Evolutionary conservation across 1,140 invertebrate genomes (phyloP).

Genomic region (Mya arenaria): DNA sequence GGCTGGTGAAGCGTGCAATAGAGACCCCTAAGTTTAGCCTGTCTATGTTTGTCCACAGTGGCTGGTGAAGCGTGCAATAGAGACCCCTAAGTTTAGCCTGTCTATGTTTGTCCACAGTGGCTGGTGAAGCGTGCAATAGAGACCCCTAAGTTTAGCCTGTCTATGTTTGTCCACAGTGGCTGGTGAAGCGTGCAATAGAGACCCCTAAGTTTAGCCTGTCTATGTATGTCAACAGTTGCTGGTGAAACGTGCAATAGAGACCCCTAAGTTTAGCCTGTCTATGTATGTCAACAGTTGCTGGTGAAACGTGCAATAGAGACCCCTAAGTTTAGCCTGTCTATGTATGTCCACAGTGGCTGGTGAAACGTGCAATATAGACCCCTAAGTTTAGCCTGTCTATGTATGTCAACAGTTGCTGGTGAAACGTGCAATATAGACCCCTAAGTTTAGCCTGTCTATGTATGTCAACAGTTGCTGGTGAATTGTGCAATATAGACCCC

Average conservation of each 20-base stretch:
- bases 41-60: background rate
- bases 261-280: background rate
- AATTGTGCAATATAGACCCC: background rate
- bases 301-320: background rate
- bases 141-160: background rate
- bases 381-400: background rate
- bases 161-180: background rate
- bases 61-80: background rate
- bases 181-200: background rate
- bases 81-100: background rate
- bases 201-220: background rate
- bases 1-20: background rate
- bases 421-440: background rate
- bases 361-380: background rate
- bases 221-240: background rate
- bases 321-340: background rate
- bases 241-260: background rate
- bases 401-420: background rate
- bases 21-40: background rate
- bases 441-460: background rate
- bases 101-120: background rate
- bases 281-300: background rate
- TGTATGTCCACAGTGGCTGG: background rate
- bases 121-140: background rate
- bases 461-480: background rate